Evolutionary conservation across 2,113 vertebrate genomes (phyloP).

Genomic region (Parotia lawesii): DNA sequence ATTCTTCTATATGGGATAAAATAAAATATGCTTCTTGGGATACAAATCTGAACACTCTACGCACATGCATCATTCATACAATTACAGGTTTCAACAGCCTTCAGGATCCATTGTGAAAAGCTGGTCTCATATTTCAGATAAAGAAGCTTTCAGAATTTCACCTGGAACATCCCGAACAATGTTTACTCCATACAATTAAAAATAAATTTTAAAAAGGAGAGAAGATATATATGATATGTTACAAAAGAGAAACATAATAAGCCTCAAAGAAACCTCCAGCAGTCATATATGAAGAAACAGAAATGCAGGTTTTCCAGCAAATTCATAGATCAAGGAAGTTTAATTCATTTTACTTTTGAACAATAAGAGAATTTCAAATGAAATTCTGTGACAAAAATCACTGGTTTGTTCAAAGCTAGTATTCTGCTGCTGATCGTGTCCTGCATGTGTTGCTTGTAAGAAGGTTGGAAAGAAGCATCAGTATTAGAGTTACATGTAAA

Average conservation of each 20-base stretch:
- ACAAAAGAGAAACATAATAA: background rate
- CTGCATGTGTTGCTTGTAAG: background rate
- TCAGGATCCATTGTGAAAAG: background rate
- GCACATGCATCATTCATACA: background rate
- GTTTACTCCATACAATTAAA: background rate
- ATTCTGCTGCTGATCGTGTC: background rate
- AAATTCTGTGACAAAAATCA: background rate
- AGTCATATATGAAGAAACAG: background rate
- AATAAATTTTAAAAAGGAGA: background rate
- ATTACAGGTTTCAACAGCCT: background rate
- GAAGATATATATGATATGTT: background rate
- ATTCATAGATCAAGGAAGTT: background rate
- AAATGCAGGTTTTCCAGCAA: background rate
- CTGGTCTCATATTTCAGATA: background rate
- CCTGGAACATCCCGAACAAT: background rate
- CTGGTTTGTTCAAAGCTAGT: background rate
- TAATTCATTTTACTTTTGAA: background rate
- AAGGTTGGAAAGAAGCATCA: background rate
- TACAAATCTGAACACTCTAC: background rate
- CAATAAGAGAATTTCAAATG: background rate
- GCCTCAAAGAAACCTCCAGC: background rate
- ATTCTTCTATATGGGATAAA: background rate
- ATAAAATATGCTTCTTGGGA: background rate
- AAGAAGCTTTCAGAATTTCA: background rate
- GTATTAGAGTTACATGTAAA: background rate